These are phyloP conservation scores for Dendroctonus ponderosae DNA, from an alignment of 1,140 invertebrate species.

Conservation along the genomic window DNA sequence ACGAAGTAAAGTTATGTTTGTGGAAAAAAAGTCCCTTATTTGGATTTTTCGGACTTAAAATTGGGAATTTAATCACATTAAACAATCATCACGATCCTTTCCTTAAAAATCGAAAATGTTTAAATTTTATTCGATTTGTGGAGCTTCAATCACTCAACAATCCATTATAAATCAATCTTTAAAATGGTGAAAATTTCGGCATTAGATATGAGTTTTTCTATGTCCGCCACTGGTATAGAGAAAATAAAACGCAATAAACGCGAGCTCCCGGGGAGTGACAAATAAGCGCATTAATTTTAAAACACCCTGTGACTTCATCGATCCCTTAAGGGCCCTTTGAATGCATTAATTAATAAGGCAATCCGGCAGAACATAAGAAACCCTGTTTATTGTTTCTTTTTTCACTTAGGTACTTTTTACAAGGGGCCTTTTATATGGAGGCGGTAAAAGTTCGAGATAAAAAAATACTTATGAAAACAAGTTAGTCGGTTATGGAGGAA, in stretches of 20 bases:
- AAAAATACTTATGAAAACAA: no score
- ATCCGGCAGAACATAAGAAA: constrained; percentile 31
- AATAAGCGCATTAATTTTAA: constrained; percentile 38
- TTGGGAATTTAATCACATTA: not conserved
- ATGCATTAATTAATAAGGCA: constrained; percentile 38
- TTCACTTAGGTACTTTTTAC: constrained; percentile 30
- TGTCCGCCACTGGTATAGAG: constrained; percentile 15
- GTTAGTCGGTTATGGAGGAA: no score
- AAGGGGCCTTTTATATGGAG: constrained; percentile 1
- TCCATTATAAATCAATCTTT: not conserved
- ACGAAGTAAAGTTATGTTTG: no score
- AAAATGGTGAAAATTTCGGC: not conserved
- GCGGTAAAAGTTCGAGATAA: constrained; percentile 22
- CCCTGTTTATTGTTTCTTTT: constrained; percentile 37
- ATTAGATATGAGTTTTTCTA: not conserved
- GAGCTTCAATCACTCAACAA: not conserved
- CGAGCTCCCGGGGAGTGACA: constrained; percentile 29
- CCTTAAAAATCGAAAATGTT: no score
- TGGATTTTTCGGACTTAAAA: no score
- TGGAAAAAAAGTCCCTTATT: no score
- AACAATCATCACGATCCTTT: no score
- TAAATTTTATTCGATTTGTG: no score
- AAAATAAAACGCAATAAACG: constrained; percentile 31
- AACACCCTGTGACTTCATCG: constrained; percentile 36
- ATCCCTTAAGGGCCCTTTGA: constrained; percentile 37